Base-by-base conservation (phyloP, 2,888 invertebrate genomes). In the Sinopyrophorus schimmeli region DNA sequence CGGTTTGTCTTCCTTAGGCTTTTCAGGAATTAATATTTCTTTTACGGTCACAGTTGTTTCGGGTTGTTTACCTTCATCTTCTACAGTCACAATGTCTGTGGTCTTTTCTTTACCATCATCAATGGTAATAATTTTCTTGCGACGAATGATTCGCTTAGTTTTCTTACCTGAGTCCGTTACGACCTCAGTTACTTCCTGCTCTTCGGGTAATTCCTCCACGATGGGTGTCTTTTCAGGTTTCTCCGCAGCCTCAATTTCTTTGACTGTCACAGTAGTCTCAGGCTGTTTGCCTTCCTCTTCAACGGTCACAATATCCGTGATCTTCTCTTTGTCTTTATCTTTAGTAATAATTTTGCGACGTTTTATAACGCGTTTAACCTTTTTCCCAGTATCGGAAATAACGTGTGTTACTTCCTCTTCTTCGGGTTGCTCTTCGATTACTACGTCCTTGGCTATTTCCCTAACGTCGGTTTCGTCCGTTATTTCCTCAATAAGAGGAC, bases 231-330 rank as follows among this genome's bases (percentile, higher is more conserved):
- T 41, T n/a, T n/a, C 4, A n/a, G 4, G 3, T 28, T 53, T 57
- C 39, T 63, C 41, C 37, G 69, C 52, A n/a, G 65, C 9, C 49
- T 58, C 23, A 38, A 39, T 23, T 47, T 56, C 32, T 14, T 63
- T 59, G 2, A 67, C 61, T 50, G 53, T 58, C 6, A 60, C 57
- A 7, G 61, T 57, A 1, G 62, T 62, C 50, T 53, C 54, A n/a
- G 77, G 77, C 39, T 71, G 65, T 41, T 70, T 62, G 16, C 71
- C 73, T 26, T 73, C 74, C 55, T 72, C 64, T 57, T 72, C 69
- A 10, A 74, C 63, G 3, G 76, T 76, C 38, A 68, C 66, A 17
- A 77, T 76, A 66, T 75, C 73, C 0, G 75, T 77, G 2, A 73
- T 63, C 58, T 77, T 54, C 50, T 58, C 59, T 50, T 47, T 58